Conservation (phyloP, 2,113 vertebrate species). For the Elaphurus davidianus region DNA sequence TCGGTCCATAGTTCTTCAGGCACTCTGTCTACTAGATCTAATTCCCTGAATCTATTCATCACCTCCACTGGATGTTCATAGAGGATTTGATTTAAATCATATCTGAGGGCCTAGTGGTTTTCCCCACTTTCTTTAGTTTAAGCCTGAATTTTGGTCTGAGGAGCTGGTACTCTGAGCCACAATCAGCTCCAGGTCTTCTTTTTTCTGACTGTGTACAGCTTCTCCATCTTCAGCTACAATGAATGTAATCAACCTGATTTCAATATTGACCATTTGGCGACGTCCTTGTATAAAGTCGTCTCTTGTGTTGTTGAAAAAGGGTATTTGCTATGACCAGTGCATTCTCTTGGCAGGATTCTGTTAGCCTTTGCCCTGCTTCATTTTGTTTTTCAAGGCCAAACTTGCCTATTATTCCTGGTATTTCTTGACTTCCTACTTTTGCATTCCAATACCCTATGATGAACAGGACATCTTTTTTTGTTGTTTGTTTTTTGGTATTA, state of each 20-base stretch:
- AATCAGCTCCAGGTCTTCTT: neutral
- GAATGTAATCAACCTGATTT: neutral
- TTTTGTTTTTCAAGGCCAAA: neutral
- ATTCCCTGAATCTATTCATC: neutral
- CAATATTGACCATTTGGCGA: neutral
- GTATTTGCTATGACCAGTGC: neutral
- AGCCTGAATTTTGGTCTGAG: neutral
- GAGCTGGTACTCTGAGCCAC: neutral
- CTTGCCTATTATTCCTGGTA: neutral
- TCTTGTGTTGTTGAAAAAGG: neutral
- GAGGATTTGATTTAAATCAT: neutral
- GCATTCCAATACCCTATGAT: neutral
- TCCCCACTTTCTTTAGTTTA: neutral
- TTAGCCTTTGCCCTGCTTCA: neutral
- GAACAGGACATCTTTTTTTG: neutral
- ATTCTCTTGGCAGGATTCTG: neutral
- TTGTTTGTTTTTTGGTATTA: neutral
- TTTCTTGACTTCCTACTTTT: neutral
- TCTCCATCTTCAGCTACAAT: neutral
- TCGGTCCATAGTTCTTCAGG: neutral
- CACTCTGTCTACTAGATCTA: neutral
- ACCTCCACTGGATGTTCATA: neutral
- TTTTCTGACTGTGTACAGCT: neutral
- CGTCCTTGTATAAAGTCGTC: neutral
- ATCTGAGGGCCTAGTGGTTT: neutral